Conservation (phyloP, 2,888 invertebrate genomes). For the Gymnocheta viridis region DNA sequence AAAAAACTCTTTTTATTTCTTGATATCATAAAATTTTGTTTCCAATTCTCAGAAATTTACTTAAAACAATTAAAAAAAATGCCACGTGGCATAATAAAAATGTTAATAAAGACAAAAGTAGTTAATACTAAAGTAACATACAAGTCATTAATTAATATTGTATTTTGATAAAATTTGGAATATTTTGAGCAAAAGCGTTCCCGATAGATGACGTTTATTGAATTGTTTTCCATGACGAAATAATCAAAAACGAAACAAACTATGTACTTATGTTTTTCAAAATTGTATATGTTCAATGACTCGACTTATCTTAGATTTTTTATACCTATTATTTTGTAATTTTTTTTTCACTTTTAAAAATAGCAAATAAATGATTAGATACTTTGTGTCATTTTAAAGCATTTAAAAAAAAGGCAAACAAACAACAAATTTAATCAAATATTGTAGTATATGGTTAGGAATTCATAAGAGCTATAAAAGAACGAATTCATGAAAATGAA, state of each 20-base stretch:
- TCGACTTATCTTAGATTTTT: conserved; percentile 30
- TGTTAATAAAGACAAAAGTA: not conserved
- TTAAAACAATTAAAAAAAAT: not conserved
- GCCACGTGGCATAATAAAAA: not conserved
- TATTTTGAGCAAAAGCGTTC: conserved; percentile 1
- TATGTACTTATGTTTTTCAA: conserved; percentile 8
- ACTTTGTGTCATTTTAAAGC: conserved; percentile 43
- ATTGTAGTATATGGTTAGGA: conserved; percentile 7
- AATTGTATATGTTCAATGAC: conserved; percentile 47
- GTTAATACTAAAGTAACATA: not conserved
- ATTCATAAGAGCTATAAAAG: conserved; percentile 3
- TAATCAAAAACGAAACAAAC: conserved; percentile 3
- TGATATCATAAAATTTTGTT: not conserved
- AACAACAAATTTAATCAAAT: conserved; percentile 15
- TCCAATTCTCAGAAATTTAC: not conserved
- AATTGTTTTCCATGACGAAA: not conserved
- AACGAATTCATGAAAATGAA: conserved; percentile 10
- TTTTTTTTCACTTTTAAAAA: conserved; percentile 43
- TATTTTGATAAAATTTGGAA: not conserved
- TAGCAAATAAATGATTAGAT: conserved; percentile 53
- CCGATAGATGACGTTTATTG: not conserved
- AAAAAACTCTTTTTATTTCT: not conserved
- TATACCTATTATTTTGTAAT: conserved; percentile 20
- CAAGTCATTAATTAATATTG: not conserved
- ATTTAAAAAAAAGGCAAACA: conserved; percentile 15